Evolutionary conservation across 2,113 vertebrate genomes (phyloP).

Genomic region (Neotoma lepida): DNA sequence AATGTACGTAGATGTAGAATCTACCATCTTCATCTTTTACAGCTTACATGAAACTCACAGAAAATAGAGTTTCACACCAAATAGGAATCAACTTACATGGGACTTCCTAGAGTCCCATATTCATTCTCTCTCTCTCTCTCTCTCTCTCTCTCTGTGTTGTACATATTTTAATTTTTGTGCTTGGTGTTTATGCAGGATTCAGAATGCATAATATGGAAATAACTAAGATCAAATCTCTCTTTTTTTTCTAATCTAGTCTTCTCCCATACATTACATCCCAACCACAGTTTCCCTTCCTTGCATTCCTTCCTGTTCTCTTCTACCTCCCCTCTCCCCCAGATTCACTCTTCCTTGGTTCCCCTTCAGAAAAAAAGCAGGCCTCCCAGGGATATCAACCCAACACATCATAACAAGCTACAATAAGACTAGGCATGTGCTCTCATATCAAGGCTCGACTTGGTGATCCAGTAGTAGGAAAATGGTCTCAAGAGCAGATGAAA

Average conservation of each 20-base stretch:
- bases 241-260: neutral
- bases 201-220: conserved; percentile 19
- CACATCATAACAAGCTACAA: neutral
- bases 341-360: neutral
- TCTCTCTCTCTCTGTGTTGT: no score
- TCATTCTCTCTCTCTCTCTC: neutral
- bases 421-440: neutral
- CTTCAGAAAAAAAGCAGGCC: neutral
- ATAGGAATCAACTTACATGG: neutral
- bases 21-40: neutral
- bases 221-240: neutral
- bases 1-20: neutral
- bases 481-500: neutral
- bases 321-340: neutral
- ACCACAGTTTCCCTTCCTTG: neutral
- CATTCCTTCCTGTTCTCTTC: neutral
- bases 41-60: neutral
- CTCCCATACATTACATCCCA: neutral
- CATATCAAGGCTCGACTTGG: neutral
- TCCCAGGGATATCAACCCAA: neutral
- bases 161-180: neutral
- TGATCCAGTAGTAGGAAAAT: neutral
- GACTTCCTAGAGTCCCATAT: neutral
- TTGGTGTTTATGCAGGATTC: neutral
- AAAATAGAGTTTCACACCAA: neutral